Base-by-base conservation (phyloP, 2,888 invertebrate genomes). In the Ganaspis brasiliensis region DNA sequence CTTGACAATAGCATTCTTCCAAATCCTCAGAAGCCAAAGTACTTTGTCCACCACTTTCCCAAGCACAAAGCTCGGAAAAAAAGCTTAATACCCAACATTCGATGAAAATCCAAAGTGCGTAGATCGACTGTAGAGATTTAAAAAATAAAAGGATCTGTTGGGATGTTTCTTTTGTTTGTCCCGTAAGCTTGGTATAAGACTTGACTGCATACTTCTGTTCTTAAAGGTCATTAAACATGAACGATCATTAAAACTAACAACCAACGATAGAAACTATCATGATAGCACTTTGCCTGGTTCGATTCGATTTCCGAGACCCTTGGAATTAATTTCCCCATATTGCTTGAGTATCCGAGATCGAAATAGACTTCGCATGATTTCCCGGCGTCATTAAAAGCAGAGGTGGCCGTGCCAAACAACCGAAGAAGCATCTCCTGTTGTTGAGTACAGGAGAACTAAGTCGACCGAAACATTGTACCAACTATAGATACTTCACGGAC, bases 191-290 rank as follows among this genome's bases (percentile, higher is more conserved):
- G 8, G 3, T 24, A 40, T 49, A 31, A 45, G n/a, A 40, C 40
- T 67, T 67, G 45, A 67, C 40, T 21, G 24, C 67, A 63, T 45
- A 67, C 67, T 67, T 67, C 21, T 45, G 24, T 45, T 67, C 67
- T 45, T 67, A 67, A 21, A 67, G 67, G 40, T 67, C 67, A 40
- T 67, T 67, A 67, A 67, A 67, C 40, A 14, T 67, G 67, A 14
- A 24, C 67, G 40, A 67, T 75, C 75, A 45, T 70, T 75, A 75
- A 73, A 78, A 57, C 49, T 75, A 78, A 78, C 75, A 73, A 67
- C 70, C 21, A 61, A 49, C 72, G 35, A 56, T 56, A 35, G 72
- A 56, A 37, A 55, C 72, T 45, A 67, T 45, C 67, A 21, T 19
- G 67, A 40, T 67, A 40, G 40, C 40, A 67, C 24, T 67, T 67